These are phyloP conservation scores for Lepilemur ruficaudatus DNA, from an alignment of 2,797 vertebrate species.

Conservation along the genomic window DNA sequence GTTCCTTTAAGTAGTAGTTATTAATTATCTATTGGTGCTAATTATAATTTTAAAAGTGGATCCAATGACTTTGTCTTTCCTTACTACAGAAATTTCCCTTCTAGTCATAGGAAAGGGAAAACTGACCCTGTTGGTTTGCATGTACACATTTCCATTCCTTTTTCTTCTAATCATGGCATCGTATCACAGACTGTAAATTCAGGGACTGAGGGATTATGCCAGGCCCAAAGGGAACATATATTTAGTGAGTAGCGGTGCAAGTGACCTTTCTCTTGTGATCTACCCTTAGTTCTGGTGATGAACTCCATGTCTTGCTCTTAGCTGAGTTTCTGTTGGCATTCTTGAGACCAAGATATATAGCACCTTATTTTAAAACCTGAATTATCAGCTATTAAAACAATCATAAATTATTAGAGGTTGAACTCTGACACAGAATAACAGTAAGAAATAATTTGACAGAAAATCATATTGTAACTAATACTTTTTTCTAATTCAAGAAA, in stretches of 20 bases:
- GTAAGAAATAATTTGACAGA: conserved; percentile 60
- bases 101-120: background rate
- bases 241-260: conserved; percentile 53
- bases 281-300: conserved; percentile 53
- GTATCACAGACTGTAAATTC: background rate
- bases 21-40: background rate
- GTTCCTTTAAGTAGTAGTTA: background rate
- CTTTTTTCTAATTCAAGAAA: background rate
- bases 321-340: conserved; percentile 74
- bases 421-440: conserved; percentile 52
- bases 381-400: conserved; percentile 77
- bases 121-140: background rate
- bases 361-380: conserved; percentile 65
- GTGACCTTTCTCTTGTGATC: conserved; percentile 73
- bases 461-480: conserved; percentile 20
- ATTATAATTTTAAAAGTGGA: background rate
- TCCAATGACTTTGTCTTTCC: background rate
- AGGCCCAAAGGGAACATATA: conserved; percentile 66
- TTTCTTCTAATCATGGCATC: background rate
- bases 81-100: background rate
- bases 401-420: conserved; percentile 64
- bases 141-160: background rate
- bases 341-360: conserved; percentile 45
- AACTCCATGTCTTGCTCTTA: conserved; percentile 71
- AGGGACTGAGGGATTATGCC: conserved; percentile 49